phyloP scores from a whole-genome alignment of 2,888 invertebrate genomes.

The Drosophila diplacantha region DNA sequence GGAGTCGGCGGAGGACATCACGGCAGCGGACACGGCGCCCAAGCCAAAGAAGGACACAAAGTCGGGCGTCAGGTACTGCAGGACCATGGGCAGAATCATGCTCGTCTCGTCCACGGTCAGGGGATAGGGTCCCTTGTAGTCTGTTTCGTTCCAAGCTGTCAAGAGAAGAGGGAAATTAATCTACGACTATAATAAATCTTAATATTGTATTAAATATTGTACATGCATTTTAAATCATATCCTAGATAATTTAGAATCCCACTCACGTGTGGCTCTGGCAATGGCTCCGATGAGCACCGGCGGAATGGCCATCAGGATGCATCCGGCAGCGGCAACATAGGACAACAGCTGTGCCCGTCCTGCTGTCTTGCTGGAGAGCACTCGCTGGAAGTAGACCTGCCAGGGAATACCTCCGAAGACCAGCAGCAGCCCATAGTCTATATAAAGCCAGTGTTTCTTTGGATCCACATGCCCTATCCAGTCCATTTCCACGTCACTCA shows the following conservation, averaged over 20 bases:
- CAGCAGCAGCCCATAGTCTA: constrained; percentile 92
- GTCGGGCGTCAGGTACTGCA: constrained; percentile 96
- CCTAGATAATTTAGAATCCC: neutral
- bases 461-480: constrained; percentile 91
- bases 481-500: constrained; percentile 89
- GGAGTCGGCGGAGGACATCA: constrained; percentile 99
- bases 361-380: constrained; percentile 96
- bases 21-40: constrained; percentile 98
- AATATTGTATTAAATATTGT: neutral
- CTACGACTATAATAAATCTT: neutral
- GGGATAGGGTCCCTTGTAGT: constrained; percentile 86
- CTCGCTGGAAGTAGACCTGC: constrained; percentile 99
- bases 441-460: constrained; percentile 87
- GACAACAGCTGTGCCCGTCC: constrained; percentile 94
- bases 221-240: too few relatives aligned
- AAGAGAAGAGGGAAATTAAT: neutral
- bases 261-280: constrained; percentile 93
- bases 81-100: constrained; percentile 97
- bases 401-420: constrained; percentile 98
- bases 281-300: constrained; percentile 98
- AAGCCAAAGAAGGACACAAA: constrained; percentile 98
- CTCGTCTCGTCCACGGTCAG: constrained; percentile 88
- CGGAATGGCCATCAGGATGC: constrained; percentile 97
- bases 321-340: constrained; percentile 96
- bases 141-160: constrained; percentile 97